These are phyloP conservation scores for Esox masquinongy DNA, from an alignment of 2,797 vertebrate species.

Conservation along the genomic window DNA sequence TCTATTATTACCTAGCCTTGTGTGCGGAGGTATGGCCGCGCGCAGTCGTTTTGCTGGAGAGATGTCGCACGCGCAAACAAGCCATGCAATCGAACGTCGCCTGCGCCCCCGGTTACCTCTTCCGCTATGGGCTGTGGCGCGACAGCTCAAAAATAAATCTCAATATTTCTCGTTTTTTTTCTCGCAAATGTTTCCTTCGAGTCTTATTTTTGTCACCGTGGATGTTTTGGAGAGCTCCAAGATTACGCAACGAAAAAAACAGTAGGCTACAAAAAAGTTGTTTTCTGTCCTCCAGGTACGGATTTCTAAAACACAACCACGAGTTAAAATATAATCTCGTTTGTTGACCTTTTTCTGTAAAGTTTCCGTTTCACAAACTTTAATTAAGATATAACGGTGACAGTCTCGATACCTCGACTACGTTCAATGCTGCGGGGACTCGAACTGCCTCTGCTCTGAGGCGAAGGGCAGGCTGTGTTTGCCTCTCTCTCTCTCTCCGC, in stretches of 20 bases:
- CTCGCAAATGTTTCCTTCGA: conserved; percentile 49
- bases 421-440: conserved; percentile 82
- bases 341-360: conserved; percentile 57
- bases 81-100: conserved; percentile 55
- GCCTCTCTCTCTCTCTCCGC: conserved; percentile 39
- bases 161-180: conserved; percentile 33
- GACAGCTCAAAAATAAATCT: conserved; percentile 42
- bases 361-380: conserved; percentile 66
- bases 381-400: conserved; percentile 69
- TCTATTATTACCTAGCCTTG: conserved; percentile 57
- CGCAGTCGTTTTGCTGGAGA: conserved; percentile 51
- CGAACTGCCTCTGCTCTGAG: conserved; percentile 80
- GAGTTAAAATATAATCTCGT: conserved; percentile 44
- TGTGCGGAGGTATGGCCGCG: conserved; percentile 48
- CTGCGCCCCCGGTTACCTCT: conserved; percentile 32
- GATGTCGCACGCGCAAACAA: conserved; percentile 47
- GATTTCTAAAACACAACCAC: conserved; percentile 64
- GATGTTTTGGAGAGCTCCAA: conserved; percentile 52
- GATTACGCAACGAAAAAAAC: conserved; percentile 49
- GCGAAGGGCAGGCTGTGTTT: conserved; percentile 75
- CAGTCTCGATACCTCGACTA: conserved; percentile 70
- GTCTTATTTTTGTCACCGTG: conserved; percentile 42
- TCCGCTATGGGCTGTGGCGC: conserved; percentile 49
- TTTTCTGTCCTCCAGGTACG: conserved; percentile 47
- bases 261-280: conserved; percentile 49